Base-by-base conservation (phyloP, 2,113 vertebrate genomes). In the Hiodon alosoides region DNA sequence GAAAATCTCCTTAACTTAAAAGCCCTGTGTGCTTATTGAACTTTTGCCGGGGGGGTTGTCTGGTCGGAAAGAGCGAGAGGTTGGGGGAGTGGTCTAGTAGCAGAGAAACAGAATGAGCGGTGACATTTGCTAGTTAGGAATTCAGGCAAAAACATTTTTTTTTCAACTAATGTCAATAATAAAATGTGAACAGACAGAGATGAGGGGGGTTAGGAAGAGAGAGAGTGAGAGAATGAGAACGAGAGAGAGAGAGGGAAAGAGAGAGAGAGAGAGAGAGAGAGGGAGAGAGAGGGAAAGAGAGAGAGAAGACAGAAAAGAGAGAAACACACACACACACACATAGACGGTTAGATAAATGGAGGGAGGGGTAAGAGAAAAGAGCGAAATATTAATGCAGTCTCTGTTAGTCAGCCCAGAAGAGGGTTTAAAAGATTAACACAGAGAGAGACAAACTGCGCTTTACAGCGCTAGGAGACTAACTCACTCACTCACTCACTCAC, bases 101-200 rank as follows among this genome's bases (percentile, higher is more conserved):
- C 0, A n/a, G 71, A 5, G 57, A 31, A 5, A 59, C 31, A 31
- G n/a, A 31, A 6, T 46, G 71, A 65, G 47, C 60, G 52, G 9
- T 31, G 71, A 65, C 60, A 73, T 73, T 55, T 68, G 11, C n/a
- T 4, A 54, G 50, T 11, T 59, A 61, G 71, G 16, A 52, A 64
- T 65, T 64, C 53, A 73, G 60, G 10, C 50, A 65, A 54, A 17
- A 46, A 17, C 5, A 55, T 8, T 6, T 17, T 13, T 73, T 17
- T 51, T 51, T 31, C 31, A 52, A 5, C 14, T 51, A 69, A 31
- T 69, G 52, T 52, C 52, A 51, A 68, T 46, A 68, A 14, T 10
- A 55, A 31, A 59, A 50, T 59, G 58, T 8, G 16, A 14, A 60
- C 31, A 57, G 31, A 50, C 5, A 60, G 69, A 60, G 31, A 59